Percentiles rank a stretch among this genome's conserved stretches.
Conservation (phyloP, 2,113 vertebrate species). For the Eudorcas thomsonii region DNA sequence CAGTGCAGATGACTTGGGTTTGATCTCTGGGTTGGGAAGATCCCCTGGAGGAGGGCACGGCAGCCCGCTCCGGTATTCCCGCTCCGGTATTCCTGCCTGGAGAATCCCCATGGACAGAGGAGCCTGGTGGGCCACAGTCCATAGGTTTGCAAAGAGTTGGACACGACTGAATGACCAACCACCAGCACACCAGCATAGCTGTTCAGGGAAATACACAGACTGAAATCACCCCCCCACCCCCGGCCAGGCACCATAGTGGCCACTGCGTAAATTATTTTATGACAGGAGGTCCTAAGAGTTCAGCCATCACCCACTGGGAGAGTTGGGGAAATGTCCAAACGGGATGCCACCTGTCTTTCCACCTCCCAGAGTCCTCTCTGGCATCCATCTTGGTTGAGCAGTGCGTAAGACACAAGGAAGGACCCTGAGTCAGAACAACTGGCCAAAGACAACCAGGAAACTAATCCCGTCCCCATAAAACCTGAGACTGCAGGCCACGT, state of each 20-base stretch:
- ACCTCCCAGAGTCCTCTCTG: neutral
- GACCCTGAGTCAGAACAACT: neutral
- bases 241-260: neutral
- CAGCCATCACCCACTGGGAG: neutral
- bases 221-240: neutral
- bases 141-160: neutral
- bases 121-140: neutral
- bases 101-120: neutral
- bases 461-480: neutral
- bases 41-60: neutral
- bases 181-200: neutral
- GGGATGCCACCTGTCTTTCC: neutral
- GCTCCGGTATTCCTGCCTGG: neutral
- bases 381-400: neutral
- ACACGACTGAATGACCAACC: accelerated
- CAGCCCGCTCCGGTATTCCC: accelerated
- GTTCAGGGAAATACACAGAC: neutral
- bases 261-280: neutral
- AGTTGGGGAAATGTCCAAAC: neutral
- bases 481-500: neutral
- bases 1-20: neutral
- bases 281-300: neutral
- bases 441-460: neutral
- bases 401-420: neutral
- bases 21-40: neutral